A percentile compares a stretch with the other conserved stretches of the same genome.
Conservation (phyloP, 2,888 invertebrate species). For the Tenthredo notha region DNA sequence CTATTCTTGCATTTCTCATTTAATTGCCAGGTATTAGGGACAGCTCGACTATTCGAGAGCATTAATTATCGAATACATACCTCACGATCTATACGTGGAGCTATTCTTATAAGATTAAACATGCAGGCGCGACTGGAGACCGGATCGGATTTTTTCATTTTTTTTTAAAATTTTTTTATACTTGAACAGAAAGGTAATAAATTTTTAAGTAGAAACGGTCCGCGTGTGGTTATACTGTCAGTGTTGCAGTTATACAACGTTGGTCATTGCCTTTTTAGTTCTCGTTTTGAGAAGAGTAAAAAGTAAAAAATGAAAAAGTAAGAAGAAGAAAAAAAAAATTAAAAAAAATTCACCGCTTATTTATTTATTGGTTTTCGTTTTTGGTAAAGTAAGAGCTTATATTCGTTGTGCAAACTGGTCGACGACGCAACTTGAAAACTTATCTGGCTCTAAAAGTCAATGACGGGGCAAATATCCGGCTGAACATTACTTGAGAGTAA, state of each 20-base stretch:
- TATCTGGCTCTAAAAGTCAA: slow-evolving; percentile 38
- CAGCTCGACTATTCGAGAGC: slow-evolving; percentile 38
- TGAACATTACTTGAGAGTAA: slow-evolving; percentile 44
- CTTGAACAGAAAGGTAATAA: neutral
- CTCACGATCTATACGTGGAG: slow-evolving; percentile 4
- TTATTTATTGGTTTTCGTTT: neutral
- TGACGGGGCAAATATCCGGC: slow-evolving; percentile 40
- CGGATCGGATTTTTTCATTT: neutral
- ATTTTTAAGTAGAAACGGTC: neutral
- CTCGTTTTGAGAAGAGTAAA: neutral
- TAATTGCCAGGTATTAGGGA: slow-evolving; percentile 46
- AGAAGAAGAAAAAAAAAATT: neutral
- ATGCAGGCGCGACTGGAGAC: neutral
- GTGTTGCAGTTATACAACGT: neutral
- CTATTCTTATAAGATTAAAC: slow-evolving; percentile 19
- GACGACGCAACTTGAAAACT: neutral
- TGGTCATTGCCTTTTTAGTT: neutral
- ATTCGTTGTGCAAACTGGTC: neutral
- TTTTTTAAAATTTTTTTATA: neutral
- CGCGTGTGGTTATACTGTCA: neutral
- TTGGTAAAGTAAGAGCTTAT: neutral
- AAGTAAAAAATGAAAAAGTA: neutral
- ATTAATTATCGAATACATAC: slow-evolving; percentile 34
- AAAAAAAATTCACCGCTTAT: neutral
- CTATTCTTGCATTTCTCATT: slow-evolving; percentile 36